phyloP scores from a whole-genome alignment of 2,113 vertebrate species.

The Zeus faber region DNA sequence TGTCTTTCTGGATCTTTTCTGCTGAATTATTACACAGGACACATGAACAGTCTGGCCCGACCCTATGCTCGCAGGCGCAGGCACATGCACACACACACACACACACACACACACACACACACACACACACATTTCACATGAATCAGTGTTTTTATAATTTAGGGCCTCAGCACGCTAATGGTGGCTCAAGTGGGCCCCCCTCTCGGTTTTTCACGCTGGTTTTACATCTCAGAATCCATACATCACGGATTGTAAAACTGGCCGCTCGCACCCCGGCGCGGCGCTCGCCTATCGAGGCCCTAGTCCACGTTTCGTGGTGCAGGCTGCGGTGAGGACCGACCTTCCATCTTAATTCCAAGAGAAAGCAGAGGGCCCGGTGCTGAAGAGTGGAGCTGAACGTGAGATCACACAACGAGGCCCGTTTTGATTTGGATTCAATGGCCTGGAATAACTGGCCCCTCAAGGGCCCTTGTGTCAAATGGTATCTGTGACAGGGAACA shows the following conservation, averaged over 20 bases:
- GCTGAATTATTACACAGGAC: not conserved
- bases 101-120: not conserved
- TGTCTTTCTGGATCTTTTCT: not conserved
- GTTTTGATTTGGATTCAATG: constrained; percentile 70
- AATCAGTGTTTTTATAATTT: constrained; percentile 10
- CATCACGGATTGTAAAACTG: too few relatives aligned
- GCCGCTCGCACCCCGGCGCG: too few relatives aligned
- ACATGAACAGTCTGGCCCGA: not conserved
- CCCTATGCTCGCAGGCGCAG: not conserved
- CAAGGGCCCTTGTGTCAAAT: constrained; percentile 70
- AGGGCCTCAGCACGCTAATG: constrained; percentile 6
- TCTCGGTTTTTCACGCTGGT: not conserved
- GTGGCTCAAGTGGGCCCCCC: not conserved
- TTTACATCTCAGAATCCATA: not conserved
- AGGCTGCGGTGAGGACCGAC: constrained; percentile 13
- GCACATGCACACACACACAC: not conserved
- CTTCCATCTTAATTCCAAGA: constrained; percentile 17
- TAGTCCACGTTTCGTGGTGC: too few relatives aligned
- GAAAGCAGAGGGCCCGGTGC: not conserved
- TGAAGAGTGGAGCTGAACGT: constrained; percentile 18
- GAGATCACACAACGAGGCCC: constrained; percentile 37
- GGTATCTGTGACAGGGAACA: constrained; percentile 67
- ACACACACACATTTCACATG: constrained; percentile 2
- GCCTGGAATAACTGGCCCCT: constrained; percentile 69
- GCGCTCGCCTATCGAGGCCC: too few relatives aligned